A percentile compares a stretch with the other conserved stretches of the same genome.
phyloP scores from a whole-genome alignment of 2,888 invertebrate genomes.

The Epiperipatus broadwayi region DNA sequence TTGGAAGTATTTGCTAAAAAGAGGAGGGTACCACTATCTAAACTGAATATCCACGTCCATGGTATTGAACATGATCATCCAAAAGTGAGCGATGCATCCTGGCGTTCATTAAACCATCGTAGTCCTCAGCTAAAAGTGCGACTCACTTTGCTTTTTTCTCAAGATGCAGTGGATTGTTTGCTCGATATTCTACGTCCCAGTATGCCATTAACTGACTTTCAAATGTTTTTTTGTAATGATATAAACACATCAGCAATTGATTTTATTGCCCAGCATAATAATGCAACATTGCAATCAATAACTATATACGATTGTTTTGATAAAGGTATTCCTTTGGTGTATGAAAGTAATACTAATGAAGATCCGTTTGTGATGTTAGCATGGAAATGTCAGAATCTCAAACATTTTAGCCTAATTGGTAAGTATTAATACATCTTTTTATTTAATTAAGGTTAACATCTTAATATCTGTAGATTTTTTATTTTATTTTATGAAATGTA shows the following conservation, averaged over 20 bases:
- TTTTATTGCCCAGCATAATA: conserved; percentile 35
- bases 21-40: conserved; percentile 19
- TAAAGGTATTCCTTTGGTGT: too few relatives aligned
- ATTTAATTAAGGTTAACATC: too few relatives aligned
- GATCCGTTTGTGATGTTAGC: conserved; percentile 46
- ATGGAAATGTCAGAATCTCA: conserved; percentile 41
- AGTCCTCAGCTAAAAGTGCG: conserved; percentile 40
- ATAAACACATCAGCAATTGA: conserved; percentile 39
- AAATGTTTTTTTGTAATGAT: conserved; percentile 50
- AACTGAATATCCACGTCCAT: conserved; percentile 48
- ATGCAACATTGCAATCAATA: conserved; percentile 19
- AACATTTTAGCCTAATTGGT: conserved; percentile 39
- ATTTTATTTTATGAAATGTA: too few relatives aligned
- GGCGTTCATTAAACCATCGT: conserved; percentile 38
- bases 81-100: conserved; percentile 42
- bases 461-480: too few relatives aligned
- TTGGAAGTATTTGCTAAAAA: conserved; percentile 21
- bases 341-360: too few relatives aligned
- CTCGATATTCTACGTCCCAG: conserved; percentile 43
- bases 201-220: conserved; percentile 52
- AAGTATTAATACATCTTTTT: too few relatives aligned
- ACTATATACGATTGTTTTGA: conserved; percentile 11
- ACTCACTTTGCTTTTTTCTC: conserved; percentile 45
- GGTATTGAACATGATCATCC: conserved; percentile 42
- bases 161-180: conserved; percentile 42